Evolutionary conservation across 2,113 vertebrate species (phyloP), one percentile per base, ranked within the genome.

Genomic region (Erythrocercus mccallii): DNA sequence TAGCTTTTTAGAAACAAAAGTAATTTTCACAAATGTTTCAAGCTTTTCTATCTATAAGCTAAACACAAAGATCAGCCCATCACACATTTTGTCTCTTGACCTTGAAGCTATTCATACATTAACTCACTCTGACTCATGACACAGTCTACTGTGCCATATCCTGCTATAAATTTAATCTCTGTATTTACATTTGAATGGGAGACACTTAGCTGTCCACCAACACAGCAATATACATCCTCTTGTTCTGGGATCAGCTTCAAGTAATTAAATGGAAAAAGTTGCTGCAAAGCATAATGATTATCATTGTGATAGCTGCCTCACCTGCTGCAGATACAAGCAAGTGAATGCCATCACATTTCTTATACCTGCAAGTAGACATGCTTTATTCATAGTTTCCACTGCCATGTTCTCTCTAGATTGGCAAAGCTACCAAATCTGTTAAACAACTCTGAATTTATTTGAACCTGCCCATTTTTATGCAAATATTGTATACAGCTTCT

Each of bases 61-160:
- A 74, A 93, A 64, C 42, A 58, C 1, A 0, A 90, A 93, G 68
- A 83, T 77, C 37, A 80, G 27, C 62, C 58, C 42, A 45, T 81
- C 68, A 62, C 60, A 40, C 17, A 22, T 79, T 78, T 79, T 69
- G 45, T 64, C 38, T 88, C 86, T 92, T 90, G 83, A 94, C 92
- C 88, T 95, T 74, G 80, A 80, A 81, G 68, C 50, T 83, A 64
- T 22, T 96, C 38, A 47, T 56, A 60, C 56, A 51, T 85, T 88
- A 69, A 66, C 92, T 92, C 24, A 19, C 71, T 95, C 78, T 92
- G 82, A 93, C 57, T 92, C 70, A 86, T 35, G 61, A 95, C 24
- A 48, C 33, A 42, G 60, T 47, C 27, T 80, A 35, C 58, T 66
- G 42, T 81, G 88, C 74, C 80, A 86, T 73, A 90, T 70, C 82